These are phyloP conservation scores for Poecile atricapillus DNA, from an alignment of 2,113 vertebrate genomes.

Conservation along the genomic window DNA sequence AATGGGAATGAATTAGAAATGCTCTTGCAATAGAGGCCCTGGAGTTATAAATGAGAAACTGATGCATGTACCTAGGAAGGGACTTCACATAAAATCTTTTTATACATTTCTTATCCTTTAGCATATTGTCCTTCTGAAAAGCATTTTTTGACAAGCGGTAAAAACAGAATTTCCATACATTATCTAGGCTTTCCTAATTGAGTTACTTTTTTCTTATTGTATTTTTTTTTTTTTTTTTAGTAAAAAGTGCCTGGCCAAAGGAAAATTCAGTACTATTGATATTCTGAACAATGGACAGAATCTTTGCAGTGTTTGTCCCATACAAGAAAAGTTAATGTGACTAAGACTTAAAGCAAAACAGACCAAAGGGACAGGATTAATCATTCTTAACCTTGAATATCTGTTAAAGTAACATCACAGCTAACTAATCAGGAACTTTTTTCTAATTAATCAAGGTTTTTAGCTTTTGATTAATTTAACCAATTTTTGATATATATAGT, in stretches of 20 bases:
- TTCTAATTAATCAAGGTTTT: background rate
- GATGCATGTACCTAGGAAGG: slow-evolving; percentile 24
- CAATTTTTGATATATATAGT: background rate
- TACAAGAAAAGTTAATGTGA: background rate
- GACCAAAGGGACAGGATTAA: background rate
- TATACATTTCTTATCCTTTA: slow-evolving; percentile 39
- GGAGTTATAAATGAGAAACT: slow-evolving; percentile 53
- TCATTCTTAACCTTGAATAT: background rate
- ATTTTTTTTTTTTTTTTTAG: background rate
- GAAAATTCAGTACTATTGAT: background rate
- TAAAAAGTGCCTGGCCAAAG: background rate
- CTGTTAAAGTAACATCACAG: background rate
- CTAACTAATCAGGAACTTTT: background rate
- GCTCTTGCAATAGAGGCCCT: slow-evolving; percentile 7
- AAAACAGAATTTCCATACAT: background rate
- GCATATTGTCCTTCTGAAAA: slow-evolving; percentile 19
- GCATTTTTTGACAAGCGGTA: slow-evolving; percentile 38
- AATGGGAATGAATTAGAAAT: slow-evolving; percentile 69
- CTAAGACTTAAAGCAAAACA: slow-evolving; percentile 34
- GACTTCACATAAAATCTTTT: slow-evolving; percentile 6
- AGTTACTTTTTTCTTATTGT: background rate
- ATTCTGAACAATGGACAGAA: background rate
- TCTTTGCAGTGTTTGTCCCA: background rate
- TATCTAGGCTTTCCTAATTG: background rate
- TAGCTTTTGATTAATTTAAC: background rate